A percentile compares a stretch with the other conserved stretches of the same genome.
phyloP scores from a whole-genome alignment of 2,113 vertebrate species.

The Litocranius walleri region DNA sequence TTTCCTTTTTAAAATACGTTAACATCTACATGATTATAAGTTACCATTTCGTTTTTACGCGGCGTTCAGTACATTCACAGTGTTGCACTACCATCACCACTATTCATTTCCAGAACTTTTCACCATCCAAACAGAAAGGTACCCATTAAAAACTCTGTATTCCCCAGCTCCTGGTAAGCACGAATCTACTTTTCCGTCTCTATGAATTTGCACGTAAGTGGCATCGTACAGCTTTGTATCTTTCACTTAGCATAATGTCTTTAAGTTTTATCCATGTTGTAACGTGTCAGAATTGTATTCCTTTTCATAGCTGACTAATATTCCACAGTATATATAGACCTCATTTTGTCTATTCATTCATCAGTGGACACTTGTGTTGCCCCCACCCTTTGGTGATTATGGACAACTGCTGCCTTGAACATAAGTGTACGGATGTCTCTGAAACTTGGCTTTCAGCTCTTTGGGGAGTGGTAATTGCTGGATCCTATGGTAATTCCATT shows the following conservation, averaged over 20 bases:
- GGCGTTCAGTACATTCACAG: neutral
- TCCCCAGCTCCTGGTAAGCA: neutral
- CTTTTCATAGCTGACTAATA: constrained; percentile 12
- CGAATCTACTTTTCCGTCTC: neutral
- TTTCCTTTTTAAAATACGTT: neutral
- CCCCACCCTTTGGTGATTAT: neutral
- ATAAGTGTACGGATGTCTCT: neutral
- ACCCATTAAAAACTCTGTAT: neutral
- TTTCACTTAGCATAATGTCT: neutral
- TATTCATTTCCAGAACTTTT: neutral
- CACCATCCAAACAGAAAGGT: neutral
- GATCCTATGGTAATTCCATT: neutral
- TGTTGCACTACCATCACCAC: neutral
- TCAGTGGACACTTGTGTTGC: neutral
- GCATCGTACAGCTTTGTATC: neutral
- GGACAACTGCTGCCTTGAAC: neutral
- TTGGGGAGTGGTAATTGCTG: neutral
- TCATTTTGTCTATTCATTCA: neutral
- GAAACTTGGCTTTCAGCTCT: neutral
- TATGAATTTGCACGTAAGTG: neutral
- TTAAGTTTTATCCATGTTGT: neutral
- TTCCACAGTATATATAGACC: neutral
- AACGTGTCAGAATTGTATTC: neutral
- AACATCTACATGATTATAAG: neutral
- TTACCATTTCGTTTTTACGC: neutral